phyloP scores from a whole-genome alignment of 2,888 invertebrate species.

The Lycocerus yunnanus region DNA sequence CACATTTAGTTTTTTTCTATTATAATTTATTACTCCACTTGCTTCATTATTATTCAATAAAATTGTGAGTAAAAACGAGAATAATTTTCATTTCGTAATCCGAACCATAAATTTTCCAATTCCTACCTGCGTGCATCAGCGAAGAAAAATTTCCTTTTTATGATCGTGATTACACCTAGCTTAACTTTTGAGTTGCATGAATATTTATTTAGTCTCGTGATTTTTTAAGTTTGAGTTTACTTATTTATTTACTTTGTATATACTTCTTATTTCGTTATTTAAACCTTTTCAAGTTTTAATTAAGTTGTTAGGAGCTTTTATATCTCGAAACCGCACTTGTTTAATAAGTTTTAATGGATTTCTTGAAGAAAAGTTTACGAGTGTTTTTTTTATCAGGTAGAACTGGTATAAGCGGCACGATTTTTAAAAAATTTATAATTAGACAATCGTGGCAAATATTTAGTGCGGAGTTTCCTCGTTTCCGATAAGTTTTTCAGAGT shows the following conservation, averaged over 20 bases:
- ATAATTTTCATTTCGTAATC: neutral
- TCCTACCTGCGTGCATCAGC: neutral
- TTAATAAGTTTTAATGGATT: conserved; percentile 5
- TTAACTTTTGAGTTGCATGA: neutral
- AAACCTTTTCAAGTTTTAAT: conserved; percentile 3
- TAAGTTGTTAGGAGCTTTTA: conserved; percentile 3
- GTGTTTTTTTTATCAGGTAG: neutral
- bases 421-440: conserved; percentile 16
- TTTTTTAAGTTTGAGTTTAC: neutral
- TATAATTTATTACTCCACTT: neutral
- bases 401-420: conserved; percentile 3
- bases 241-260: neutral
- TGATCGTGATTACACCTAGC: neutral
- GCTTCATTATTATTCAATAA: neutral
- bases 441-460: conserved; percentile 18
- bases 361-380: neutral
- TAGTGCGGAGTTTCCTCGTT: neutral
- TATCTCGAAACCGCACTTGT: conserved; percentile 3
- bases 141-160: neutral
- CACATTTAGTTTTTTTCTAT: too few relatives aligned
- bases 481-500: neutral
- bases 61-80: neutral
- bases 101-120: neutral
- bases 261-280: neutral
- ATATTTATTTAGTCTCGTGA: conserved; percentile 1